Evolutionary conservation across 2,888 invertebrate genomes (phyloP), one percentile per base, ranked within the genome.

Genomic region (Sphinx pinastri): DNA sequence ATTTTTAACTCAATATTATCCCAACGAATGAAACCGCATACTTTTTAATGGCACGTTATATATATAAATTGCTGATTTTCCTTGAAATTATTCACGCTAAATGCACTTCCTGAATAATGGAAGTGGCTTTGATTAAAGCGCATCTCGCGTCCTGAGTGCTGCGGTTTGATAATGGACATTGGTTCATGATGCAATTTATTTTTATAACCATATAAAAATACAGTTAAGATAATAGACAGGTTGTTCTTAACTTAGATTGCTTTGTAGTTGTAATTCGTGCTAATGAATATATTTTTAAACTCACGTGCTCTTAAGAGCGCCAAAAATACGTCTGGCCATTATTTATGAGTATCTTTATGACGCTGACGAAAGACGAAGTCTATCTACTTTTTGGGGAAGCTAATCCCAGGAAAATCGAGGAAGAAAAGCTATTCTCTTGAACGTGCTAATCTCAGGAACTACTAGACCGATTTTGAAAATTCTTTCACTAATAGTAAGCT

Each of bases 161-260:
- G 47, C 45, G 60, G 59, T 47, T 16, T 60, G 12, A 60, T 60
- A 47, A 47, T 45, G 55, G 55, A 55, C 11, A 19, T 55, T 11
- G 19, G 19, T 55, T 19, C n/a, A n/a, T 16, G 45, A 38, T 60
- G 47, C 47, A 45, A 45, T 47, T 16, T 47, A 47, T 38, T 47
- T 60, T 60, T 25, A 55, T 47, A 45, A 60, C 5, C 11, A 60
- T 45, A 47, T 60, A 60, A 60, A 59, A 60, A 47, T 2, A 60
- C 47, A 16, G 11, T 60, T 60, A 60, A 11, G 1, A 45, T 60
- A 60, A 60, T 60, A n/a, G n/a, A 47, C 16, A n/a, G 25, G 1
- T 2, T 38, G 38, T 38, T 38, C 8, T 38, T 38, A 38, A 38
- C 38, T 38, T 38, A 8, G 38, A 38, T 38, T 38, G 38, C 38